Conservation (phyloP, 2,113 vertebrate genomes). For the Anhinga rufa region DNA sequence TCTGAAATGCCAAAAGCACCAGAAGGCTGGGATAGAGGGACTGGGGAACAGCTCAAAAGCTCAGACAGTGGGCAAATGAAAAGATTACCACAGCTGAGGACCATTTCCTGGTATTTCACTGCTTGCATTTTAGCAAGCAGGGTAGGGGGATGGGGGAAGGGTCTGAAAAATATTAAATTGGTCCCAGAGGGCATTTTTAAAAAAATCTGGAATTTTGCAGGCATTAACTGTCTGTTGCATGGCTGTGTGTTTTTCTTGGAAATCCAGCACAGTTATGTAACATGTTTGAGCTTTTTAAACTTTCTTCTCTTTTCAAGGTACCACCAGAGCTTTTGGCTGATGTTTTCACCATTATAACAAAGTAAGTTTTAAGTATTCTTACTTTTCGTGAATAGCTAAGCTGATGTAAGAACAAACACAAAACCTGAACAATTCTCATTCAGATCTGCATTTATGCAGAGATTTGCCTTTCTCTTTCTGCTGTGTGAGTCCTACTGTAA, state of each 20-base stretch:
- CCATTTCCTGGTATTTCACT: constrained; percentile 51
- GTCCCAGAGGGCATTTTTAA: background rate
- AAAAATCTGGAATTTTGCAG: background rate
- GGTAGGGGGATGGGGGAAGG: background rate
- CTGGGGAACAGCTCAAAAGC: background rate
- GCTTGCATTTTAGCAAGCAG: background rate
- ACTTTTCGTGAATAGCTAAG: background rate
- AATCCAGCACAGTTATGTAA: background rate
- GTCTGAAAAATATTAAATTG: constrained; percentile 49
- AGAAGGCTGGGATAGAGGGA: background rate
- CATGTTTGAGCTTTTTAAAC: background rate
- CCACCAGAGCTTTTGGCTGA: background rate
- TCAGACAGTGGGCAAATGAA: background rate
- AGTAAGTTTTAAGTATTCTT: background rate
- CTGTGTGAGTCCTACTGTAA: background rate
- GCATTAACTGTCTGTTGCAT: background rate
- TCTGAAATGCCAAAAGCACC: background rate
- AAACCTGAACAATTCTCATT: background rate
- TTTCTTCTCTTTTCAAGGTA: background rate
- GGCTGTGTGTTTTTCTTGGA: constrained; percentile 18
- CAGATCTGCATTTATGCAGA: background rate
- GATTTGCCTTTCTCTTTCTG: background rate
- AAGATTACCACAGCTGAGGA: constrained; percentile 4
- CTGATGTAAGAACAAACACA: background rate
- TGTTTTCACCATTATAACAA: background rate